Conservation (phyloP, 1,140 invertebrate species). For the Drosophila pectinifera region DNA sequence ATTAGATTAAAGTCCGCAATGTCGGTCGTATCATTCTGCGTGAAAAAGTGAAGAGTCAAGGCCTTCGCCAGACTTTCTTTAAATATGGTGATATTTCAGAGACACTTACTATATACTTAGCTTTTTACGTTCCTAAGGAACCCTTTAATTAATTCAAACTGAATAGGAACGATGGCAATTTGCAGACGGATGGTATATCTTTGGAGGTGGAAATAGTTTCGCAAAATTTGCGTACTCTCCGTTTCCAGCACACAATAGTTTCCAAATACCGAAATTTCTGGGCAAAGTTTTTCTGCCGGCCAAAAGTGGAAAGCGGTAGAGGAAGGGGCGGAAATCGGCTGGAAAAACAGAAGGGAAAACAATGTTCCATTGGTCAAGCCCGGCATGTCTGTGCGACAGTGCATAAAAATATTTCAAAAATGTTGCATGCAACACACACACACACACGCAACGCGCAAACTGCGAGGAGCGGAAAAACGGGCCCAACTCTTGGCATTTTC, state of each 20-base stretch:
- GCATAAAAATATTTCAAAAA: constrained; percentile 82
- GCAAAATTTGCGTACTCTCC: constrained; percentile 31
- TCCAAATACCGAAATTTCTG: constrained; percentile 37
- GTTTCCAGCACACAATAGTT: constrained; percentile 16
- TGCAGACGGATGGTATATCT: constrained; percentile 13
- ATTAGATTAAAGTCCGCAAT: not conserved
- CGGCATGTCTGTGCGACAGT: constrained; percentile 69
- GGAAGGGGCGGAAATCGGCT: constrained; percentile 11
- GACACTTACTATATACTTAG: no score
- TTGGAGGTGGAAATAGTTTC: constrained; percentile 19
- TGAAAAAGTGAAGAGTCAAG: not conserved
- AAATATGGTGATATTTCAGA: no score
- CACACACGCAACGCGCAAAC: constrained; percentile 21
- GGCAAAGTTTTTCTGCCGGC: constrained; percentile 19
- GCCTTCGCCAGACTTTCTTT: not conserved
- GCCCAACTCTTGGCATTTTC: constrained; percentile 29
- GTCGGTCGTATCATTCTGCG: not conserved
- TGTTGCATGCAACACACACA: constrained; percentile 57
- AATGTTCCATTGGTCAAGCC: constrained; percentile 60
- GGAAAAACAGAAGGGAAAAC: constrained; percentile 48
- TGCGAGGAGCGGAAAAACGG: constrained; percentile 12
- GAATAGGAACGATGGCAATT: constrained; percentile 7
- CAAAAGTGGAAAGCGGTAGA: constrained; percentile 17
- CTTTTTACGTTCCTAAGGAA: no score
- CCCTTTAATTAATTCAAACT: constrained; percentile 21